Conservation (phyloP, 2,797 vertebrate genomes). For the Parambassis ranga region DNA sequence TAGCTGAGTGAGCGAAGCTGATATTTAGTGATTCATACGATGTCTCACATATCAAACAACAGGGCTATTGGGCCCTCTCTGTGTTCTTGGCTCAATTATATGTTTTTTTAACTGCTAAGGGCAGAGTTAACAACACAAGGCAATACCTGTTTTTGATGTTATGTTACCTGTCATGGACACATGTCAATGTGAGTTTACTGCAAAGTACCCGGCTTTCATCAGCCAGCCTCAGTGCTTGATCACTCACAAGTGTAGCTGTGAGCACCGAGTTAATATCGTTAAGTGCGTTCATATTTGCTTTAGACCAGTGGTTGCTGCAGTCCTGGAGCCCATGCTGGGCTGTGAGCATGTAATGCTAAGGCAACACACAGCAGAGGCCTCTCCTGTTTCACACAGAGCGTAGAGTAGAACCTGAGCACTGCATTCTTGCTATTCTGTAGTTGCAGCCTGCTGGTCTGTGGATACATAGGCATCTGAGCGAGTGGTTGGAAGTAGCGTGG, state of each 20-base stretch:
- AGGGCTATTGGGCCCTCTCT: no score
- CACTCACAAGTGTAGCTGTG: slow-evolving; percentile 47
- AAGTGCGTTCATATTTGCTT: slow-evolving; percentile 69
- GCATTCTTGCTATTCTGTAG: slow-evolving; percentile 74
- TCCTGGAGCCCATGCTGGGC: slow-evolving; percentile 25
- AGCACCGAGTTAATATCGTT: slow-evolving; percentile 66
- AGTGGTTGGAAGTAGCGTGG: slow-evolving; percentile 70
- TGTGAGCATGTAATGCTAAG: slow-evolving; percentile 50
- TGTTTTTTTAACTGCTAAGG: neutral
- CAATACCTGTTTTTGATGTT: neutral
- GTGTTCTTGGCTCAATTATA: no score
- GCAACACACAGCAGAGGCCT: slow-evolving; percentile 59
- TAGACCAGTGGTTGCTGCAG: slow-evolving; percentile 63
- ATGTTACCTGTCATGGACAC: slow-evolving; percentile 13
- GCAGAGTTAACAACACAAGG: neutral
- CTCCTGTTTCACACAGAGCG: slow-evolving; percentile 58
- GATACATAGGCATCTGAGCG: slow-evolving; percentile 72
- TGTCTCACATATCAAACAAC: no score
- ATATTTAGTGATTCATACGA: no score
- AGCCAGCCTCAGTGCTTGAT: slow-evolving; percentile 49
- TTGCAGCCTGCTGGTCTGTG: slow-evolving; percentile 80
- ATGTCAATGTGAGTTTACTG: slow-evolving; percentile 27
- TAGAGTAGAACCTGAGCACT: slow-evolving; percentile 68
- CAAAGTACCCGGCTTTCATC: slow-evolving; percentile 44
- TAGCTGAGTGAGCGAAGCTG: no score